Evolutionary conservation across 2,888 invertebrate species (phyloP), one percentile per base, ranked within the genome.

Genomic region (Hyles lineata): DNA sequence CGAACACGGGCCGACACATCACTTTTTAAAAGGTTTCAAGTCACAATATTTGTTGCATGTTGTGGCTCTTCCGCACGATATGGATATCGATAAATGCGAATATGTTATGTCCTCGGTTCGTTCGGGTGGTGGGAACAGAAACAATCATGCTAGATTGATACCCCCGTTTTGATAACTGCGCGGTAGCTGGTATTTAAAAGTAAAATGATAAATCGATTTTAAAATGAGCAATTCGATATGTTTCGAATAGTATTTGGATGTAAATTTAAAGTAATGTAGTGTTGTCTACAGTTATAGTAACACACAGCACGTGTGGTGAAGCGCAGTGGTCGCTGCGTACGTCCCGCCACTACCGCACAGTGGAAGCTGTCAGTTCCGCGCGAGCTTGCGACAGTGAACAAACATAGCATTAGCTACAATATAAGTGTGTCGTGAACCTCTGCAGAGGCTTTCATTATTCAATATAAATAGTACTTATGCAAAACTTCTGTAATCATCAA

Each of bases 381-480:
- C 82, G 84, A 85, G 86, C 88, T 87, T 81, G 76, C 82, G 87
- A 87, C 90, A 88, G 89, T 87, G 76, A 79, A 82, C 80, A 82
- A 83, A 83, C 82, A 88, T 90, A 91, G 89, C 87, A 86, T 89
- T 86, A 89, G 86, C 85, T 89, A 87, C 89, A 89, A 87, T 89
- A 88, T 87, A 86, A 88, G 82, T 85, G 88, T 87, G 86, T 87
- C 85, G 85, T 87, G 80, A 83, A 84, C 88, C 92, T 89, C 88
- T 78, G 75, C 82, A 82, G 88, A 88, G 91, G 91, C 87, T 90
- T 85, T 90, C 92, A 90, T 91, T 90, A 89, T 89, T 90, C 92
- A 92, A 89, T 92, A 89, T 90, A 89, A 86, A 93, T 92, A 91
- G 91, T 92, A 91, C 89, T 91, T 93, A 93, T 90, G 91, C 89